A percentile compares a stretch with the other conserved stretches of the same genome.
Conservation (phyloP, 2,888 invertebrate species). For the Pandemis cinnamomeana region DNA sequence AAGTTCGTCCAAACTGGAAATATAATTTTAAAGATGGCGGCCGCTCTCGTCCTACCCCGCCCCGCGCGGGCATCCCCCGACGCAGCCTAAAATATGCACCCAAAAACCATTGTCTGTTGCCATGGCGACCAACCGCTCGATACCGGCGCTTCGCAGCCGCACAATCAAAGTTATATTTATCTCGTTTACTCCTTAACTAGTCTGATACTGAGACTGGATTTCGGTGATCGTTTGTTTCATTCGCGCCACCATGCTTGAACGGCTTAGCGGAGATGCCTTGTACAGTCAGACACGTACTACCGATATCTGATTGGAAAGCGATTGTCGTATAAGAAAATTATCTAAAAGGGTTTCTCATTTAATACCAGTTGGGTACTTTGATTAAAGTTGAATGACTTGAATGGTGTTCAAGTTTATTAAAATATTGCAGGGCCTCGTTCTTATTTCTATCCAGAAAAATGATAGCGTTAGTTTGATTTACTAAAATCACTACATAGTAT, state of each 20-base stretch:
- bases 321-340: constrained; percentile 65
- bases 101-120: constrained; percentile 85
- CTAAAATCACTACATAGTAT: too few relatives aligned
- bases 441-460: too few relatives aligned
- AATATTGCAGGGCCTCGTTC: not conserved
- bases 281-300: constrained; percentile 54
- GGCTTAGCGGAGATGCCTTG: constrained; percentile 70
- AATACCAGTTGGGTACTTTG: not conserved
- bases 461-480: too few relatives aligned
- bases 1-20: constrained; percentile 81
- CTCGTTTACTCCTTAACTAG: constrained; percentile 76
- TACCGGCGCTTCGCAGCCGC: constrained; percentile 69
- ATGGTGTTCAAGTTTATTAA: not conserved
- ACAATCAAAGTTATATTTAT: constrained; percentile 73
- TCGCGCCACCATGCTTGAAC: constrained; percentile 74
- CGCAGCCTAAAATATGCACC: constrained; percentile 85
- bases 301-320: constrained; percentile 74
- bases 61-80: constrained; percentile 66
- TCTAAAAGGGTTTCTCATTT: constrained; percentile 21
- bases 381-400: not conserved
- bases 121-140: constrained; percentile 82
- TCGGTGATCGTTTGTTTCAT: constrained; percentile 64
- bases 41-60: constrained; percentile 68
- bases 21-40: constrained; percentile 84
- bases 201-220: constrained; percentile 73